These are phyloP conservation scores for Melipona bicolor DNA, from an alignment of 2,888 invertebrate genomes.

Conservation along the genomic window DNA sequence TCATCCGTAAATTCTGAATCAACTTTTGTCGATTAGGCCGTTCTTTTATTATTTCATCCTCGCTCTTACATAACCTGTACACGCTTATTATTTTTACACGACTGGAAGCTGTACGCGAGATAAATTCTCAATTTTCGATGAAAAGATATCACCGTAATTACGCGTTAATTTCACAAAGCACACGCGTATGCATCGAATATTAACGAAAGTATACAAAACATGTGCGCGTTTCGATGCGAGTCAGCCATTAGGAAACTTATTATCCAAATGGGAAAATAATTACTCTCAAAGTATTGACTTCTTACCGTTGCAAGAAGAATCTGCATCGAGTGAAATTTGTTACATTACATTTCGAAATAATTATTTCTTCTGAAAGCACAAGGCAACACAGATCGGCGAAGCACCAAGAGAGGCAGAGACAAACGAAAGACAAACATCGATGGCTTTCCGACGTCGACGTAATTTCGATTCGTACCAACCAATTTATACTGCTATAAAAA, in stretches of 20 bases:
- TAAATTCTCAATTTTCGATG: conserved; percentile 18
- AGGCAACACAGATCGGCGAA: not conserved
- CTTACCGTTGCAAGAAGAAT: not conserved
- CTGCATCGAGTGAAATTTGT: not conserved
- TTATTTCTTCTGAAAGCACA: not conserved
- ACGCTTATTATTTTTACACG: conserved; percentile 35
- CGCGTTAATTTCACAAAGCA: not conserved
- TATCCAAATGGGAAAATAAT: not conserved
- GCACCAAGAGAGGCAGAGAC: not conserved
- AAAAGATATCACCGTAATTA: not conserved
- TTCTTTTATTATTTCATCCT: conserved; percentile 38
- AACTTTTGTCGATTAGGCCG: conserved; percentile 41
- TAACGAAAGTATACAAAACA: not conserved
- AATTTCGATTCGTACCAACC: conserved; percentile 7
- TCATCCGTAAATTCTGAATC: conserved; percentile 34
- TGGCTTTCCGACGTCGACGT: not conserved
- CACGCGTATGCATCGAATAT: not conserved
- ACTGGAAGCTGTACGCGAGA: conserved; percentile 1
- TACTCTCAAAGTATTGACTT: not conserved
- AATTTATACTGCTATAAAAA: conserved; percentile 30
- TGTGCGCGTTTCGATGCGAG: not conserved
- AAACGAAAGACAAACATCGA: conserved; percentile 11
- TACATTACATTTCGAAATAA: not conserved
- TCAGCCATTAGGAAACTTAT: conserved; percentile 2
- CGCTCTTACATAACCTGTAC: conserved; percentile 50